These are phyloP conservation scores for Cnemophilus loriae DNA, from an alignment of 2,113 vertebrate genomes.

Conservation along the genomic window DNA sequence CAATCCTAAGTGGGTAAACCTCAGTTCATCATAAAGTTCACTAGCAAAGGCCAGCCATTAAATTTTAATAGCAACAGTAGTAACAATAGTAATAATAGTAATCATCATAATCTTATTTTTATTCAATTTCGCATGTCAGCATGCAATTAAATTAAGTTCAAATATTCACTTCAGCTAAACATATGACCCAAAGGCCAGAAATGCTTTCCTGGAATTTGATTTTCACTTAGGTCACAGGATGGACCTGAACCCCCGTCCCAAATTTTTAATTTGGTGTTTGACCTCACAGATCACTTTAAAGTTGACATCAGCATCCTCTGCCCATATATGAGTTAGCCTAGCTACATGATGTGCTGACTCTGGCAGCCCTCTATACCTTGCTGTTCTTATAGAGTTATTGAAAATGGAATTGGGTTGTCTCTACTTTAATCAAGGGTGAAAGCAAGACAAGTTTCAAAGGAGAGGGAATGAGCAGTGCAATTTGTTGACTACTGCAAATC, in stretches of 20 bases:
- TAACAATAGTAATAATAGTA: background rate
- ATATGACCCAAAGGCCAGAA: background rate
- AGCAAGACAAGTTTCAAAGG: slow-evolving; percentile 1
- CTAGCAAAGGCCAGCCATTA: background rate
- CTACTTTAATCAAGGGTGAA: slow-evolving; percentile 13
- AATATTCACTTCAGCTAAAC: background rate
- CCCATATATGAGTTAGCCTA: background rate
- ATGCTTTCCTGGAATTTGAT: background rate
- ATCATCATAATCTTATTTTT: background rate
- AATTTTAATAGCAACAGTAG: background rate
- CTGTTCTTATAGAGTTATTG: background rate
- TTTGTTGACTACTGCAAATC: slow-evolving; percentile 34
- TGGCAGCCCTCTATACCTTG: background rate
- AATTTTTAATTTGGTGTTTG: background rate
- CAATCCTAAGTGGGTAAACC: background rate
- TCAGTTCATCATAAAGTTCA: background rate
- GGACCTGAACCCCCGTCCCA: background rate
- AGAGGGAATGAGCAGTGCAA: background rate
- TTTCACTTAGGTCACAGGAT: background rate
- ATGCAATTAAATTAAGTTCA: background rate
- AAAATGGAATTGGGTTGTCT: slow-evolving; percentile 19
- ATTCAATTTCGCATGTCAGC: background rate
- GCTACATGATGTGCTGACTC: background rate
- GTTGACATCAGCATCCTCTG: background rate
- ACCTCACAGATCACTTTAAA: background rate